phyloP scores from a whole-genome alignment of 2,888 invertebrate species.

The Choreutis nemorana region DNA sequence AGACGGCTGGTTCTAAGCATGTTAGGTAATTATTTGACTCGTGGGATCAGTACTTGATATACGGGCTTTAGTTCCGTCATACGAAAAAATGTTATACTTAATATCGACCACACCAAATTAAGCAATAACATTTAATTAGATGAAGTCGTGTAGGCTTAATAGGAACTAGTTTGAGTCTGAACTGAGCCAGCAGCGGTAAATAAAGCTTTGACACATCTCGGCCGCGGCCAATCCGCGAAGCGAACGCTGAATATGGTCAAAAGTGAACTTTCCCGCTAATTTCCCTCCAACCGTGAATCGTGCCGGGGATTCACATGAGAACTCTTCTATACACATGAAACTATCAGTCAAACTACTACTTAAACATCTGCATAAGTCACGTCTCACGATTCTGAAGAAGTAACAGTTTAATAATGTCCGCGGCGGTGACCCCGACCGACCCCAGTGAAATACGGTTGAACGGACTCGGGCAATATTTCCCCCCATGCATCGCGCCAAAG shows the following conservation, averaged over 20 bases:
- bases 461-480: conserved; percentile 61
- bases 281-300: conserved; percentile 35
- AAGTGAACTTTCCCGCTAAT: conserved; percentile 50
- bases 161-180: too few species aligned
- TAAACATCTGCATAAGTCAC: conserved; percentile 65
- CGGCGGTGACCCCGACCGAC: conserved; percentile 49
- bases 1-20: too few species aligned
- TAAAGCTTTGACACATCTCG: too few species aligned
- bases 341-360: conserved; percentile 62
- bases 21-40: too few species aligned
- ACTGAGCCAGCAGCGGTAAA: too few species aligned
- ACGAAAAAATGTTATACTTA: too few species aligned
- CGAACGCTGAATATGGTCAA: conserved; percentile 3
- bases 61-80: too few species aligned
- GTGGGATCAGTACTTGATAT: too few species aligned
- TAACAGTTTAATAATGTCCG: conserved; percentile 67
- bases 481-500: conserved; percentile 57
- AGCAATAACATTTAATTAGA: too few species aligned
- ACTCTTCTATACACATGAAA: conserved; percentile 51
- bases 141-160: too few species aligned
- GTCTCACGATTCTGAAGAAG: conserved; percentile 51
- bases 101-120: too few species aligned
- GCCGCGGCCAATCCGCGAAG: too few species aligned
- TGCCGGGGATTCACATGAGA: conserved; percentile 57
- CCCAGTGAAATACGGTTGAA: conserved; percentile 58